Percentiles rank a stretch among this genome's conserved stretches.
These are phyloP conservation scores for Thamnophis elegans DNA, from an alignment of 2,797 vertebrate species.

Conservation along the genomic window DNA sequence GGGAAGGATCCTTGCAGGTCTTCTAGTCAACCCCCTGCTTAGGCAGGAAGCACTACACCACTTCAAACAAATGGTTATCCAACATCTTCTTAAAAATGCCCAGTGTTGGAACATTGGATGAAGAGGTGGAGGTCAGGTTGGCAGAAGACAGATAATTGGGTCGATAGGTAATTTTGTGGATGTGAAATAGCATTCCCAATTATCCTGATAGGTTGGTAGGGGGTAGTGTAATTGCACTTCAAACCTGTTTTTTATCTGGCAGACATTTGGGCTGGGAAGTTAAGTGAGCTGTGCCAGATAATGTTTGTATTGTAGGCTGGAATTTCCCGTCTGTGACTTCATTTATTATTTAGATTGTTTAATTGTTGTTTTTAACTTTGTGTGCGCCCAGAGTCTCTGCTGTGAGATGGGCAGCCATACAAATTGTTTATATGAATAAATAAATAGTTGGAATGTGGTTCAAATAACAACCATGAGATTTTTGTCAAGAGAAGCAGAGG, in stretches of 20 bases:
- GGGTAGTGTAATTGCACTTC: neutral
- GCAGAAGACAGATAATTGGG: neutral
- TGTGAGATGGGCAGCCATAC: neutral
- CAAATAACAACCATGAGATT: neutral
- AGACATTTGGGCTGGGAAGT: neutral
- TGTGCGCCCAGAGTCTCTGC: neutral
- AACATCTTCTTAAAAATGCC: no score
- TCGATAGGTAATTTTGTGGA: neutral
- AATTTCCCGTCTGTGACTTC: neutral
- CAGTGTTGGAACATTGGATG: neutral
- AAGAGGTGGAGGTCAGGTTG: neutral
- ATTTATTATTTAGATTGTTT: neutral
- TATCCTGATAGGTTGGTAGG: neutral
- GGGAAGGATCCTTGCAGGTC: no score
- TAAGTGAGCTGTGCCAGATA: neutral
- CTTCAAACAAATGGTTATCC: no score
- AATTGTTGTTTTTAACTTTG: neutral
- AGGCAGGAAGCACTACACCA: no score
- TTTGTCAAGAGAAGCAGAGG: neutral
- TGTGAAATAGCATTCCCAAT: neutral
- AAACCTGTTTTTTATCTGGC: neutral
- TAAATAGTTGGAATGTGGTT: neutral
- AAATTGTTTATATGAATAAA: neutral
- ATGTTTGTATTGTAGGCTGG: neutral
- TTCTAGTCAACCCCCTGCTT: no score